Evolutionary conservation across 2,113 vertebrate species (phyloP), one percentile per base, ranked within the genome.

Genomic region (Nothobranchius kuhntae): DNA sequence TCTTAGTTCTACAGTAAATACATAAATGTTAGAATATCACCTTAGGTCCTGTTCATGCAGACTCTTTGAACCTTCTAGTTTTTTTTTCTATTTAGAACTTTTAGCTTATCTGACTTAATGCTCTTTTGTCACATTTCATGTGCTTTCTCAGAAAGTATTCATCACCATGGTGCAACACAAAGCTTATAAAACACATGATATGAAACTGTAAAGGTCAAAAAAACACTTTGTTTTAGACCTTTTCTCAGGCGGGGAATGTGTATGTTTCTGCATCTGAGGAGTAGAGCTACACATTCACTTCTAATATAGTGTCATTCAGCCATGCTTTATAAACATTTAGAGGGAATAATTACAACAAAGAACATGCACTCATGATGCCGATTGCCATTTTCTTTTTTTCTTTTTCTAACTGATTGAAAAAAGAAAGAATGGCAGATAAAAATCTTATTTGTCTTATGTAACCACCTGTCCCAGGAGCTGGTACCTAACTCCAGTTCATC

Each of bases 291-390:
- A 60, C 46, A 45, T 66, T 30, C 44, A 65, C 9, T 52, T 48
- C 67, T 83, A 65, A 44, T n/a, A 56, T 38, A 7, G 48, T 53
- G n/a, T 3, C 14, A 58, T 38, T 45, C 73, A 12, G 48, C n/a
- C 53, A 66, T 66, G 57, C 15, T 36, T 66, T 46, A 61, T 57
- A 67, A 61, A 65, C 17, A 73, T 44, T 21, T 58, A 36, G 15
- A n/a, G 40, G 14, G 6, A 36, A 9, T n/a, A 67, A 21, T 10
- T 1, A 7, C 44, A 36, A 67, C 7, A 7, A 40, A 57, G 57
- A 69, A 53, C 13, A 17, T n/a, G n/a, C n/a, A n/a, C n/a, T n/a
- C n/a, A n/a, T n/a, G n/a, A n/a, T n/a, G n/a, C n/a, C n/a, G n/a
- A n/a, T n/a, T n/a, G n/a, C n/a, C n/a, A n/a, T n/a, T n/a, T n/a